Percentiles rank a stretch among this genome's conserved stretches.
These are phyloP conservation scores for Sinocyclocheilus anshuiensis DNA, from an alignment of 2,113 vertebrate species.

Conservation along the genomic window DNA sequence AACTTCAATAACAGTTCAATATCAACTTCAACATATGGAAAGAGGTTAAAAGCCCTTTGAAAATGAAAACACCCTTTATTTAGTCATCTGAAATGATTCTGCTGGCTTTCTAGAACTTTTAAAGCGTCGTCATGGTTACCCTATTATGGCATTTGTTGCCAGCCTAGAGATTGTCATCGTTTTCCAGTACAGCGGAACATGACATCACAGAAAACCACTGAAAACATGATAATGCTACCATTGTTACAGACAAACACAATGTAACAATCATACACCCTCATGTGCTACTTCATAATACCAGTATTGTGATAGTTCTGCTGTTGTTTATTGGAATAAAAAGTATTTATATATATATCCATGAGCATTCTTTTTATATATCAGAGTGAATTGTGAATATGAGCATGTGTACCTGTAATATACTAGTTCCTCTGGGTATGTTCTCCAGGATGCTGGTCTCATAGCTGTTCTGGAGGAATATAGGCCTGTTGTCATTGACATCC, in stretches of 20 bases:
- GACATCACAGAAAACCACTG: conserved; percentile 5
- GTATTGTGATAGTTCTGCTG: background rate
- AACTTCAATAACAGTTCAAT: background rate
- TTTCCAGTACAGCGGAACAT: background rate
- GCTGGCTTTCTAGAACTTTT: background rate
- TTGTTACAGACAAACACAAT: background rate
- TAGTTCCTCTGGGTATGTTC: conserved; percentile 82
- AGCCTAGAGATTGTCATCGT: background rate
- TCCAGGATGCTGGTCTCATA: conserved; percentile 91
- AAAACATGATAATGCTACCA: background rate
- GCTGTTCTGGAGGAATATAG: conserved; percentile 98
- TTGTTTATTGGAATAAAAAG: too few species aligned
- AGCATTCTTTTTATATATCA: background rate
- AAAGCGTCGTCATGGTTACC: conserved; percentile 5
- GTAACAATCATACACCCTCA: background rate
- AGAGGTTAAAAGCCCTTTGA: background rate
- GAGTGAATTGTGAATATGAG: background rate
- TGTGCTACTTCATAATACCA: background rate
- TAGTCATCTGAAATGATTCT: background rate
- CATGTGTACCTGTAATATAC: conserved; percentile 84
- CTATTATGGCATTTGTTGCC: background rate
- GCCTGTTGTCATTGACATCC: conserved; percentile 96
- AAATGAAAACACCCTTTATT: background rate
- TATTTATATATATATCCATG: too few species aligned
- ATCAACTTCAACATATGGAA: background rate